Evolutionary conservation across 2,113 vertebrate genomes (phyloP).

Genomic region (mouse (Mus musculus)): GRCm39 chr4:80835001-80835500

Average conservation of each 20-base stretch:
- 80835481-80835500: too few species aligned
- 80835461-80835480: too few species aligned
- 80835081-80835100: not conserved
- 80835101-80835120: not conserved
- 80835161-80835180: not conserved
- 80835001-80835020: not conserved
- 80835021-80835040: not conserved
- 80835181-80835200: slow-evolving; percentile 47
- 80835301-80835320: not conserved
- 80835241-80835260: slow-evolving; percentile 3
- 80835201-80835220: slow-evolving; percentile 17
- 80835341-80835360: too few species aligned
- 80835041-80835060: slow-evolving; percentile 33
- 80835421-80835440: too few species aligned
- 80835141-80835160: not conserved
- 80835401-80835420: too few species aligned
- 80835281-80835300: slow-evolving; percentile 36
- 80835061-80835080: slow-evolving; percentile 43
- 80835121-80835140: not conserved
- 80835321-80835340: too few species aligned
- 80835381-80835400: too few species aligned
- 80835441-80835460: too few species aligned
- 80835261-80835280: slow-evolving; percentile 6
- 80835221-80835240: slow-evolving; percentile 1
- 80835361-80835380: too few species aligned